A percentile compares a stretch with the other conserved stretches of the same genome.
phyloP scores from a whole-genome alignment of 2,113 vertebrate species.

The Phrynosoma platyrhinos region DNA sequence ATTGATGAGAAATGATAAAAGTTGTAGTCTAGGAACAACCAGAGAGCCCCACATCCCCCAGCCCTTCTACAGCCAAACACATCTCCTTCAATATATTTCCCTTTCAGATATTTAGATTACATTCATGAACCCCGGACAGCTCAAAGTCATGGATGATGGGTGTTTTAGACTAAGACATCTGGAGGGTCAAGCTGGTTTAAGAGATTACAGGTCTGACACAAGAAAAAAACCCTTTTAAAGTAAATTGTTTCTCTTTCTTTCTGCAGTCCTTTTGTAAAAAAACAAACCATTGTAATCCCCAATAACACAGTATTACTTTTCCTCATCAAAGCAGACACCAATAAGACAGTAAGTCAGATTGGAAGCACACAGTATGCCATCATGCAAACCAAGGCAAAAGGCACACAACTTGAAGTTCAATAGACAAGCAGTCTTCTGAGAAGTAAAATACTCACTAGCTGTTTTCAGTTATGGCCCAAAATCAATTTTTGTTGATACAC shows the following conservation, averaged over 20 bases:
- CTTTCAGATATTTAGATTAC: too few species aligned
- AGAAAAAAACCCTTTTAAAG: too few species aligned
- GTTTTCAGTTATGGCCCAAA: slow-evolving; percentile 18
- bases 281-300: slow-evolving; percentile 73
- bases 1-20: neutral
- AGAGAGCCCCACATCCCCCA: neutral
- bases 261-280: slow-evolving; percentile 60
- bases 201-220: too few species aligned
- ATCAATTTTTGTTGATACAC: neutral
- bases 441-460: slow-evolving; percentile 67
- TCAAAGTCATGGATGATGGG: too few species aligned
- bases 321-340: slow-evolving; percentile 66
- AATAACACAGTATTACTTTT: slow-evolving; percentile 74
- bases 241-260: slow-evolving; percentile 33
- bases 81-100: too few species aligned
- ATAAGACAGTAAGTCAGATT: slow-evolving; percentile 74
- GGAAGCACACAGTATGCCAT: slow-evolving; percentile 72
- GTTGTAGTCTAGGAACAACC: neutral
- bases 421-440: slow-evolving; percentile 64
- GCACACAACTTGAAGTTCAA: slow-evolving; percentile 75
- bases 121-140: too few species aligned
- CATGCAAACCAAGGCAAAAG: slow-evolving; percentile 75
- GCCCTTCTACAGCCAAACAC: neutral
- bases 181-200: too few species aligned
- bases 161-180: too few species aligned